Conservation (phyloP, 1,140 invertebrate genomes). For the Drosophila carrolli region DNA sequence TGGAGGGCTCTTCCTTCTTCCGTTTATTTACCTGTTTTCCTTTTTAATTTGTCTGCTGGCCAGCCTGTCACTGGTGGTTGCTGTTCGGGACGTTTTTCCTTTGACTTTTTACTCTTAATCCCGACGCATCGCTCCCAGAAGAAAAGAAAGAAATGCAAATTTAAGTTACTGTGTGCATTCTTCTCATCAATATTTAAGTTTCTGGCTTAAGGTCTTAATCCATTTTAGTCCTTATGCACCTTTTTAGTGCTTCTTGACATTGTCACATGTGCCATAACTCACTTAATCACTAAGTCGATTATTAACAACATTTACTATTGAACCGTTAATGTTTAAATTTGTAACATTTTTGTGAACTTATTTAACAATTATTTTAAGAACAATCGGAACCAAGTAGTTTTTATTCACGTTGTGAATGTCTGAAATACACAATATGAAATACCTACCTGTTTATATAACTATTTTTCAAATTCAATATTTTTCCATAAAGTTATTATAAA, state of each 20-base stretch:
- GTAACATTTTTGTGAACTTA: no score
- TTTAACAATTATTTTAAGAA: no score
- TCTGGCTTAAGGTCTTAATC: conserved; percentile 20
- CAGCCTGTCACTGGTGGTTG: conserved; percentile 6
- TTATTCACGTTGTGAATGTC: no score
- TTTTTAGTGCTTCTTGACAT: neutral
- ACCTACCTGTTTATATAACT: neutral
- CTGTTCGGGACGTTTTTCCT: neutral
- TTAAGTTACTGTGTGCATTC: conserved; percentile 10
- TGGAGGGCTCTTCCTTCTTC: conserved; percentile 25
- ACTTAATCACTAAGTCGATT: conserved; percentile 15
- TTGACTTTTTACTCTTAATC: conserved; percentile 10
- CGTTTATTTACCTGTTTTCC: conserved; percentile 57
- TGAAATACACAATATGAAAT: no score
- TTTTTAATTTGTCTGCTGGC: conserved; percentile 30
- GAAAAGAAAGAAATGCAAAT: neutral
- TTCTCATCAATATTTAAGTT: conserved; percentile 21
- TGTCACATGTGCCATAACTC: neutral
- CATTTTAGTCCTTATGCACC: conserved; percentile 18
- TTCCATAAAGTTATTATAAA: no score
- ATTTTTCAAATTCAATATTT: neutral
- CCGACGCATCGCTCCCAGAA: conserved; percentile 12
- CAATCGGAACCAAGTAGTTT: no score
- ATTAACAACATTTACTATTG: no score
- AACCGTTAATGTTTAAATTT: no score